Conservation (phyloP, 1,140 invertebrate species). For the Drosophila nebulosa region DNA sequence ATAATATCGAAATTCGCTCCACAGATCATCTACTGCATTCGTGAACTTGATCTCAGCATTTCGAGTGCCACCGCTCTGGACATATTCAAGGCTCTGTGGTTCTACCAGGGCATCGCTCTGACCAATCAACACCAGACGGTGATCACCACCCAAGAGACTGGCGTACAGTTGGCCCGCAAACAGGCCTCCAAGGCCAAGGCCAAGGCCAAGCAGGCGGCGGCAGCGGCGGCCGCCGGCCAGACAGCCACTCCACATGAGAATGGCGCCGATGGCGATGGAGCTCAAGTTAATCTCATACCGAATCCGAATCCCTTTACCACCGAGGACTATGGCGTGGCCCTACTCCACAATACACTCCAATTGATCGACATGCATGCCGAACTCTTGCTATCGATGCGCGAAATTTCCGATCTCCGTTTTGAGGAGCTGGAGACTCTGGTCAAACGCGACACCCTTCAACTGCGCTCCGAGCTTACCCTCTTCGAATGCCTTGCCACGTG, state of each 20-base stretch:
- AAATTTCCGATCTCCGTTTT: conserved; percentile 68
- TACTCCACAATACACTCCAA: conserved; percentile 76
- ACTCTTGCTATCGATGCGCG: conserved; percentile 56
- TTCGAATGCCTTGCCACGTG: conserved; percentile 75
- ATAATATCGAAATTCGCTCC: no score
- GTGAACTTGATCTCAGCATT: conserved; percentile 77
- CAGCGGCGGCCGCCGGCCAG: conserved; percentile 22
- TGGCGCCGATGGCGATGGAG: conserved; percentile 32
- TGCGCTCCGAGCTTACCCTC: conserved; percentile 68
- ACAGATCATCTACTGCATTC: conserved; percentile 76
- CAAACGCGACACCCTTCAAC: conserved; percentile 70
- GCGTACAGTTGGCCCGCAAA: conserved; percentile 48
- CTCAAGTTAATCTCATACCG: conserved; percentile 58
- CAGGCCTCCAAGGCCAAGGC: conserved; percentile 60
- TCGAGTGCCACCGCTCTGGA: conserved; percentile 72
- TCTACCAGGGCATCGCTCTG: conserved; percentile 69
- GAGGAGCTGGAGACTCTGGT: conserved; percentile 78
- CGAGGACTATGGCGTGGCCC: conserved; percentile 73
- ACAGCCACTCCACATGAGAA: conserved; percentile 13
- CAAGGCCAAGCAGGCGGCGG: conserved; percentile 41
- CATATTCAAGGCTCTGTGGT: conserved; percentile 76
- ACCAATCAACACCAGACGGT: conserved; percentile 73
- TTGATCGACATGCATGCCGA: conserved; percentile 79
- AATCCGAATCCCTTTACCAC: conserved; percentile 78
- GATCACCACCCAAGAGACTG: conserved; percentile 68